These are phyloP conservation scores for Euborellia annulipes DNA, from an alignment of 1,140 invertebrate genomes.

Conservation along the genomic window DNA sequence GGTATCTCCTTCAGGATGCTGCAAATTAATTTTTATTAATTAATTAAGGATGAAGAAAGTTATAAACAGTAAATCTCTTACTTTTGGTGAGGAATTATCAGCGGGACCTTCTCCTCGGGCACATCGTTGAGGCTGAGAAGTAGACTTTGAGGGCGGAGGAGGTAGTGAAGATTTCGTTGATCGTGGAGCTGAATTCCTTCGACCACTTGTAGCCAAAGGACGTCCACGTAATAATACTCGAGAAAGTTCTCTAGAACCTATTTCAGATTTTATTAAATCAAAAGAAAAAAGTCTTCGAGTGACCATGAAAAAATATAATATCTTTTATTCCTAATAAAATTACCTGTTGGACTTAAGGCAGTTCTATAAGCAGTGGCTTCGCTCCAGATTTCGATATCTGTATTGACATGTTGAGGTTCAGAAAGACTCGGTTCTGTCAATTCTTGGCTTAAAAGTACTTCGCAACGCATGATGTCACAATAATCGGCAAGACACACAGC, in stretches of 20 bases:
- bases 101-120: too few species aligned
- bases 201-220: not conserved
- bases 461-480: slow-evolving; percentile 89
- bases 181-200: not conserved
- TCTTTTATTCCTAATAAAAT: too few species aligned
- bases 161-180: too few species aligned
- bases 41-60: too few species aligned
- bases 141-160: not conserved
- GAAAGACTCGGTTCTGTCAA: slow-evolving; percentile 37
- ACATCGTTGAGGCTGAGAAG: too few species aligned
- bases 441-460: slow-evolving; percentile 62
- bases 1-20: slow-evolving; percentile 19
- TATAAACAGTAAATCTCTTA: too few species aligned
- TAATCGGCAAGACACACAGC: slow-evolving; percentile 82
- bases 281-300: too few species aligned
- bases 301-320: too few species aligned
- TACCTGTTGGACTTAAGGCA: slow-evolving; percentile 41
- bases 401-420: slow-evolving; percentile 39
- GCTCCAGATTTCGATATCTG: slow-evolving; percentile 60
- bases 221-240: slow-evolving; percentile 13
- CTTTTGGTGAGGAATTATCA: too few species aligned
- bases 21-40: not conserved
- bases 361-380: slow-evolving; percentile 47
- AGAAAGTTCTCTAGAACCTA: slow-evolving; percentile 26
- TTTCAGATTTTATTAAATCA: too few species aligned